phyloP scores from a whole-genome alignment of 1,140 invertebrate species.

The Drosophila carrolli region DNA sequence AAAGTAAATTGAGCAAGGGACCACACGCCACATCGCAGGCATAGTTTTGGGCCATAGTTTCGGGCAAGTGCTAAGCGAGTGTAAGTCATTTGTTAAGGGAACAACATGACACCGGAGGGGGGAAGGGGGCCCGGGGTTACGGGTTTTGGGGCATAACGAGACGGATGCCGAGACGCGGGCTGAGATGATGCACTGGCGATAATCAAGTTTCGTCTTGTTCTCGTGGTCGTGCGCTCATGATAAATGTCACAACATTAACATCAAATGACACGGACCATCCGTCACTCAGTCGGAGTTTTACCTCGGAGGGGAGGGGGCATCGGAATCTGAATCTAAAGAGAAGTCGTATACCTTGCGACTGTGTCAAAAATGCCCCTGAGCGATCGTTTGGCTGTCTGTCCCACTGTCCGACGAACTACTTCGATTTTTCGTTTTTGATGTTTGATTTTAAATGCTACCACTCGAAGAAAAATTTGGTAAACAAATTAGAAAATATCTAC shows the following conservation, averaged over 20 bases:
- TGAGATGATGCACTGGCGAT: conserved; percentile 79
- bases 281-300: conserved; percentile 82
- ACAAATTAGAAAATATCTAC: background rate
- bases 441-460: conserved; percentile 54
- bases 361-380: conserved; percentile 69
- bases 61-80: conserved; percentile 56
- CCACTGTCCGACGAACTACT: conserved; percentile 55
- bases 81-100: conserved; percentile 78
- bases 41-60: conserved; percentile 39
- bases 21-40: conserved; percentile 62
- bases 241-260: conserved; percentile 85
- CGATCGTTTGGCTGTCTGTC: conserved; percentile 53
- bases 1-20: conserved; percentile 43
- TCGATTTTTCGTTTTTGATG: conserved; percentile 56
- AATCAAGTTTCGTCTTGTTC: conserved; percentile 82
- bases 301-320: conserved; percentile 1
- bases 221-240: conserved; percentile 81
- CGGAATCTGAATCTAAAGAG: conserved; percentile 14
- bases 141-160: conserved; percentile 51
- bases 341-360: conserved; percentile 38
- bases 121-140: background rate
- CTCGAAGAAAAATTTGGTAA: background rate
- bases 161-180: conserved; percentile 56
- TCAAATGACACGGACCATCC: conserved; percentile 84
- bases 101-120: conserved; percentile 48